Evolutionary conservation across 2,888 invertebrate species (phyloP), one percentile per base, ranked within the genome.

Genomic region (Lepidochitona cinerea): DNA sequence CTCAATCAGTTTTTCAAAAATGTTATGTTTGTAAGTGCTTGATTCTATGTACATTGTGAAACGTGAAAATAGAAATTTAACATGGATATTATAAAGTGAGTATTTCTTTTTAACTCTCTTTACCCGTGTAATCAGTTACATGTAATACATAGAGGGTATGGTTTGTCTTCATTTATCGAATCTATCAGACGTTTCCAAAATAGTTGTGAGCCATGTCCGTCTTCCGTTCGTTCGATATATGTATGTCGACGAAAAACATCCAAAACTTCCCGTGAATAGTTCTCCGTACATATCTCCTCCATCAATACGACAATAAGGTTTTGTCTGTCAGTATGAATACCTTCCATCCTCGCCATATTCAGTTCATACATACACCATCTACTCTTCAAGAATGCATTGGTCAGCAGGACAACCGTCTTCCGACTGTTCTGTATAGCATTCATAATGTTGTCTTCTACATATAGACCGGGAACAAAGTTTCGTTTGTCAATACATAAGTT

Each of bases 291-390:
- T 3, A 78, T 71, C 0, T 41, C 64, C n/a, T 75, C 78, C 70
- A 76, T 68, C 41, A 72, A 14, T 12, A 80, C 73, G 49, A 80
- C 14, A 9, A 81, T 71, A 0, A 81, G 49, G 36, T 75, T 14
- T 9, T 73, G 71, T 36, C 77, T 70, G n/a, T 74, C 69, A 1
- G 71, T 68, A n/a, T 72, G 70, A 0, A 76, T 37, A 1, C 74
- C 66, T 67, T 81, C 79, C 64, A 75, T 53, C 18, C 53, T 52
- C 14, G 78, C 79, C 76, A 79, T 79, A 67, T 81, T 74, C 49
- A 78, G 68, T 70, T 81, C 79, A 67, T 79, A 79, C 68, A 74
- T 74, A 49, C 78, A 79, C 80, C 78, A 79, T 6, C 37, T 73
- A 23, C 75, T 76, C 7, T 65, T 69, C 35, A 80, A 33, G 37